Evolutionary conservation across 2,888 invertebrate species (phyloP).

Genomic region (Pandemis heparana): DNA sequence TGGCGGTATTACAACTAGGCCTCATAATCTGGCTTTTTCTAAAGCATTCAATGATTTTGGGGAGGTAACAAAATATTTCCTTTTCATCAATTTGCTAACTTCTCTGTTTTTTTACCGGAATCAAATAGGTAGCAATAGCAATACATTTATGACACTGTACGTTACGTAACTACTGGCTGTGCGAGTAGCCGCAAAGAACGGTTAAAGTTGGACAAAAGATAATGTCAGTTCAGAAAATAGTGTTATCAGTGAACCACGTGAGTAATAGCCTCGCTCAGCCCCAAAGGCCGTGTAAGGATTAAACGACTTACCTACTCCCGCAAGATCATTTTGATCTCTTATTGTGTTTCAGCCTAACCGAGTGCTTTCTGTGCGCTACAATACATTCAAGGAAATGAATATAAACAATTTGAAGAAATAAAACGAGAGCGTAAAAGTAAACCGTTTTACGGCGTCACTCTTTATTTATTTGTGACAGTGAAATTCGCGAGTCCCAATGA

Average conservation of each 20-base stretch:
- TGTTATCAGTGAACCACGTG: slow-evolving; percentile 34
- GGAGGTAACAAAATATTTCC: no score
- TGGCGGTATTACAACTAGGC: no score
- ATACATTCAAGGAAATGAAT: neutral
- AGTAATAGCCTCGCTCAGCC: slow-evolving; percentile 34
- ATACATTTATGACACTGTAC: no score
- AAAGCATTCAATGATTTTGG: no score
- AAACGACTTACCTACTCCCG: slow-evolving; percentile 20
- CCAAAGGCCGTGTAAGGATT: slow-evolving; percentile 36
- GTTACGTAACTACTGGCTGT: no score
- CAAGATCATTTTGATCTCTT: slow-evolving; percentile 7
- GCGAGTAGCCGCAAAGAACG: neutral
- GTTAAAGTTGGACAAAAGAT: slow-evolving; percentile 33
- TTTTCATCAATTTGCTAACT: no score
- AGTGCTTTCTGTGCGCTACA: neutral
- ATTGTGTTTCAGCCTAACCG: slow-evolving; percentile 8
- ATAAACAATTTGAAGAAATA: neutral
- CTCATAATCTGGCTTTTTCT: no score
- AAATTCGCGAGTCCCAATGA: neutral
- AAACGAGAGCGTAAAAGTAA: neutral
- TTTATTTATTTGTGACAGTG: neutral
- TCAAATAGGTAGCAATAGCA: no score
- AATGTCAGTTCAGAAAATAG: slow-evolving; percentile 30
- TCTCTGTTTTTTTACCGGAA: no score
- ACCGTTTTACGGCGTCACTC: neutral